Evolutionary conservation across 1,140 invertebrate genomes (phyloP).

Genomic region (Zaprionus ghesquierei): DNA sequence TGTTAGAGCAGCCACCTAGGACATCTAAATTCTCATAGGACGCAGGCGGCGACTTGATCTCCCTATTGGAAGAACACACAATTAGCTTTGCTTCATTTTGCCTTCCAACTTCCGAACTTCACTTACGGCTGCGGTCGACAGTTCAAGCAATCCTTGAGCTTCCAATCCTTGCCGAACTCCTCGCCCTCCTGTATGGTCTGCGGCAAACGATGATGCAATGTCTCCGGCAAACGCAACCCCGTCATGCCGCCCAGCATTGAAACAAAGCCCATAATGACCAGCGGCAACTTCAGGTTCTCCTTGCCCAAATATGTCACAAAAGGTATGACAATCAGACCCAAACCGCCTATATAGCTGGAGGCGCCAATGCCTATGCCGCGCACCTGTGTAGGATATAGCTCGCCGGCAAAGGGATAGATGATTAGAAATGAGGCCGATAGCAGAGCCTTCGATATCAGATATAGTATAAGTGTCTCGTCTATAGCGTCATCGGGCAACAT

Average conservation of each 20-base stretch:
- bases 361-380: conserved; percentile 94
- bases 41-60: conserved; percentile 70
- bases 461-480: conserved; percentile 88
- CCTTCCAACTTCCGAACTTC: neutral
- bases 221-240: conserved; percentile 91
- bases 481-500: conserved; percentile 89
- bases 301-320: conserved; percentile 94
- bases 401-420: conserved; percentile 95
- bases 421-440: conserved; percentile 95
- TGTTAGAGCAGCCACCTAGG: conserved; percentile 83
- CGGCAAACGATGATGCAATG: conserved; percentile 89
- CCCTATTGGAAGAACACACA: conserved; percentile 10
- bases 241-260: conserved; percentile 91
- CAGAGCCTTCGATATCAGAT: conserved; percentile 93
- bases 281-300: conserved; percentile 90
- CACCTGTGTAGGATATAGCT: conserved; percentile 93
- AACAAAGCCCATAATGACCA: conserved; percentile 91
- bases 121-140: conserved; percentile 87
- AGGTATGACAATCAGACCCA: conserved; percentile 94
- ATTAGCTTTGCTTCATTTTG: neutral
- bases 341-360: conserved; percentile 92
- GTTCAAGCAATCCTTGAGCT: conserved; percentile 87
- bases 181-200: conserved; percentile 94
- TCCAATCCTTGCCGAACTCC: conserved; percentile 93
- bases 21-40: conserved; percentile 87